Evolutionary conservation across 2,797 vertebrate species (phyloP), one percentile per base, ranked within the genome.

Genomic region (Spinibarbus caldwelli): DNA sequence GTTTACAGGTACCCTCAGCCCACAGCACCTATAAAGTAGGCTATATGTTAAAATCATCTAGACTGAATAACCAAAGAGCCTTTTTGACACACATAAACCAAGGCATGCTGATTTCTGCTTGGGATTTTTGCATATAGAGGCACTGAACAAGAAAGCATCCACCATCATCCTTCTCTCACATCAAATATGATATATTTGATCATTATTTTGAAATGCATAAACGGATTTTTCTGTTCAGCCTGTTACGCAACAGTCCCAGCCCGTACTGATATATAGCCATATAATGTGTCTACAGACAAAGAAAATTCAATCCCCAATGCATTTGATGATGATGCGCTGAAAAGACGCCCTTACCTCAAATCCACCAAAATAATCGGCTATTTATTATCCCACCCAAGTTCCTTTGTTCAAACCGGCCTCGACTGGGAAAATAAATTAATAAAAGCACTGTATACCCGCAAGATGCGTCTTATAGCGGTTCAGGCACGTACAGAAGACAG

Each of bases 261-360:
- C 73, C 26, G 31, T 47, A 85, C 57, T 62, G 41, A 72, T 49
- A 36, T 72, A 85, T 29, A 71, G 34, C 64, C 77, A 82, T 82
- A 83, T 86, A 72, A 66, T 85, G 84, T 78, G 77, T 83, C 85
- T 62, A 76, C 66, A 88, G 78, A 90, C 87, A 90, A 90, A 87
- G 86, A 86, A 29, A 52, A 73, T 70, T 85, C 54, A 83, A 49
- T 80, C 54, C 31, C 68, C 68, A 43, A 86, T 47, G 73, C 67
- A 54, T 78, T 80, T 75, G 34, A 72, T n/a, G 66, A 57, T 38
- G 66, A 73, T 68, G 78, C 59, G 43, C 43, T 62, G 62, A 36
- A 87, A 79, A 84, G 75, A 82, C 68, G 80, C 80, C 87, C 77
- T 85, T 68, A 64, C 34, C 45, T 78, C 52, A 76, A n/a, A 49